Evolutionary conservation across 2,888 invertebrate genomes (phyloP), one percentile per base, ranked within the genome.

Genomic region (Laspeyria flexula): DNA sequence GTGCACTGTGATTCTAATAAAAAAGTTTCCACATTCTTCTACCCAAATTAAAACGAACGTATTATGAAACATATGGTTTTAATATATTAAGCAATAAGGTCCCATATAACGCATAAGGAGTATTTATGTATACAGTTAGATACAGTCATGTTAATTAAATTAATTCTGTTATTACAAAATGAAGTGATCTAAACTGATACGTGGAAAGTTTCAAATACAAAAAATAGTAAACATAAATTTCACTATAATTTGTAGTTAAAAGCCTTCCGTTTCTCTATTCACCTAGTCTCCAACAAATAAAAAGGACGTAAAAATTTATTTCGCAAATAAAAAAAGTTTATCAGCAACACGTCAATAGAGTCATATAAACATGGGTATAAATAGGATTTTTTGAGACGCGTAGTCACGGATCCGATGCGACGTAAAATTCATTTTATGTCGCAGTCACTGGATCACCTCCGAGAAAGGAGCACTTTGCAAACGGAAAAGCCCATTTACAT

Each of bases 401-500:
- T 63, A 73, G 69, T 66, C 66, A 71, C 61, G 59, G 55, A 75
- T 71, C 61, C 60, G 61, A 75, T 64, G 73, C 70, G 71, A 73
- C 75, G 72, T 75, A 74, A 77, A 82, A 78, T 82, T 83, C 74
- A 81, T 83, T 83, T 81, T 77, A 74, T 71, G 78, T 79, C 79
- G 71, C 75, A 77, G 78, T 79, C 75, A 70, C 68, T 62, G 70
- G 77, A 83, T 82, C 80, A 81, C 77, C 78, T 81, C 64, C 66
- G 72, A 78, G 77, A 78, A 80, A 77, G 75, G 71, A 84, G 79
- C 79, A 83, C 80, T 84, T 83, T 81, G 79, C 75, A 71, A 76
- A 77, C 76, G 77, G 80, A 78, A 82, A 79, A 81, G 63, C 75
- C 71, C 76, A 84, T 85, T 86, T 86, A 79, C 85, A 85, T 83